Percentiles rank a stretch among this genome's conserved stretches.
phyloP scores from a whole-genome alignment of 1,140 invertebrate genomes.

The Araneus ventricosus region DNA sequence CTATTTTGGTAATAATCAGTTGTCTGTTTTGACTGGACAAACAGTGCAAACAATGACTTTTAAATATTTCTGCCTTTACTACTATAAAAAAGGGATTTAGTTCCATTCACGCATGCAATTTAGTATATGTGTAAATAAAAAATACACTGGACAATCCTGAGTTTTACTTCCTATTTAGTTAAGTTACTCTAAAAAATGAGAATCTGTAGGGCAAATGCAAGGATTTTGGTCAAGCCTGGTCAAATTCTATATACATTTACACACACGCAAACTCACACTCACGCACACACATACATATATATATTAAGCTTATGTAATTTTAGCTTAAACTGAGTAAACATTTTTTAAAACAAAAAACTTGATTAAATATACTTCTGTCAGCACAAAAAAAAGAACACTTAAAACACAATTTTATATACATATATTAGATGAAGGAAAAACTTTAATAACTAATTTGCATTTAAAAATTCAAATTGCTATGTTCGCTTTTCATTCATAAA shows the following conservation, averaged over 20 bases:
- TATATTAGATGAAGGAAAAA: constrained; percentile 7
- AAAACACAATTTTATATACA: constrained; percentile 53
- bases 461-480: background rate
- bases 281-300: constrained; percentile 27
- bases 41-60: background rate
- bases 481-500: background rate
- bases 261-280: background rate
- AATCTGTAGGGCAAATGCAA: background rate
- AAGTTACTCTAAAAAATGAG: background rate
- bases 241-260: constrained; percentile 56
- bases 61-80: constrained; percentile 13
- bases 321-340: constrained; percentile 25
- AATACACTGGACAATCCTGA: constrained; percentile 17
- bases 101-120: background rate
- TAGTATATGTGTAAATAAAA: background rate
- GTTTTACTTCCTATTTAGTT: background rate
- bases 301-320: constrained; percentile 49
- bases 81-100: background rate
- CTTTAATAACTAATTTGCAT: constrained; percentile 22
- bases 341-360: constrained; percentile 51
- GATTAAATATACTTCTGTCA: constrained; percentile 51
- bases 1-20: background rate
- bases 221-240: constrained; percentile 45
- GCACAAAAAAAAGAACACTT: constrained; percentile 40
- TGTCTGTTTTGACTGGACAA: background rate